These are phyloP conservation scores for Babyrousa celebensis DNA, from an alignment of 2,797 vertebrate species.

Conservation along the genomic window DNA sequence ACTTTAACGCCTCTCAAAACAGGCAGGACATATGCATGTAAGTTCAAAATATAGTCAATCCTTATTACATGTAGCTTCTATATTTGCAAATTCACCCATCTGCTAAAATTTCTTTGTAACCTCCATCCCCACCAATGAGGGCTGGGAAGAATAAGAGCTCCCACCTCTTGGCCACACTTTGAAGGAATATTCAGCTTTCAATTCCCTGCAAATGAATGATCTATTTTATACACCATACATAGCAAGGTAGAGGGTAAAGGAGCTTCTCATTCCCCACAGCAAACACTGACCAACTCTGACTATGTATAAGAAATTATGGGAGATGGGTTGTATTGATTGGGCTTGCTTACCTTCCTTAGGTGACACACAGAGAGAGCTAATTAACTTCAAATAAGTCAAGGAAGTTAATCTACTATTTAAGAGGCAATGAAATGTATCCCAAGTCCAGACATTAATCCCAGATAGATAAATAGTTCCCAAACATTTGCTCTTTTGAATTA, in stretches of 20 bases:
- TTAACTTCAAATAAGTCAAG: constrained; percentile 13
- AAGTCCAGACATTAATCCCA: not conserved
- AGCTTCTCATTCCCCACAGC: not conserved
- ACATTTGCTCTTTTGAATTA: constrained; percentile 11
- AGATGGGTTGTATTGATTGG: not conserved
- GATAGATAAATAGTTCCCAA: not conserved
- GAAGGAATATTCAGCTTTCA: not conserved
- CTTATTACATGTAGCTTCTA: not conserved
- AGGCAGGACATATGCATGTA: not conserved
- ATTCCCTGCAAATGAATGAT: not conserved
- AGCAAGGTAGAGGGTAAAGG: not conserved
- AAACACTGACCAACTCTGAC: not conserved
- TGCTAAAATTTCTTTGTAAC: not conserved
- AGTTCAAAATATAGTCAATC: not conserved
- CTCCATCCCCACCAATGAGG: not conserved
- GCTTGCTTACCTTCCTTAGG: not conserved
- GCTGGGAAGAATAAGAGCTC: not conserved
- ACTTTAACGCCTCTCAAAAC: not conserved
- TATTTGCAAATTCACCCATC: not conserved
- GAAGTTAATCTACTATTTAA: constrained; percentile 34
- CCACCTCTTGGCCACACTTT: not conserved
- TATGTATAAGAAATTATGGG: not conserved
- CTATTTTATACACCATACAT: not conserved
- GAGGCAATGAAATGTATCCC: constrained; percentile 28
- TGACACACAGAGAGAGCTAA: not conserved